These are phyloP conservation scores for Helostoma temminkii DNA, from an alignment of 2,797 vertebrate genomes.

Conservation along the genomic window DNA sequence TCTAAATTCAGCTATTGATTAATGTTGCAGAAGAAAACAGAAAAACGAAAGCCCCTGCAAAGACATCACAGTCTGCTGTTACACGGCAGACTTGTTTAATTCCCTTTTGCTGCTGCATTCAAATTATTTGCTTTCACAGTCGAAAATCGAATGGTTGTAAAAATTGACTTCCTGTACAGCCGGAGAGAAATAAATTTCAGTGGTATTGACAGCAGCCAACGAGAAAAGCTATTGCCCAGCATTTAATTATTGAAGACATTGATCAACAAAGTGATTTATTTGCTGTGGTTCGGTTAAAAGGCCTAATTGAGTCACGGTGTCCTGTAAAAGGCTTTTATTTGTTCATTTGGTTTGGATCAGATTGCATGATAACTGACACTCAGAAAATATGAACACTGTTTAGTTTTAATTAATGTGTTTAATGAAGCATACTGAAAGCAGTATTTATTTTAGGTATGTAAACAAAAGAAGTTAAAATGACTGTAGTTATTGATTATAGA, in stretches of 20 bases:
- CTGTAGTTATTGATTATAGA: constrained; percentile 12
- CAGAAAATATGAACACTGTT: constrained; percentile 37
- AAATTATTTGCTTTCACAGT: constrained; percentile 90
- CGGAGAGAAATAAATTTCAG: constrained; percentile 84
- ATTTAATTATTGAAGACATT: constrained; percentile 92
- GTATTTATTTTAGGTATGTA: constrained; percentile 25
- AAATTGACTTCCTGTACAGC: constrained; percentile 90
- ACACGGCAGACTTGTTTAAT: constrained; percentile 73
- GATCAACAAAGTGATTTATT: constrained; percentile 88
- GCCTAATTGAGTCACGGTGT: constrained; percentile 80
- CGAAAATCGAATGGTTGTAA: constrained; percentile 89
- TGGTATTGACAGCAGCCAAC: constrained; percentile 85
- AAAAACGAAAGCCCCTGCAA: constrained; percentile 59
- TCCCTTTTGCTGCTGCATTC: constrained; percentile 76
- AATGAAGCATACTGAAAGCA: constrained; percentile 38
- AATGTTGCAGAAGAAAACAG: constrained; percentile 53
- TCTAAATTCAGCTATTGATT: constrained; percentile 82
- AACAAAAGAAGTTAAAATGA: constrained; percentile 38
- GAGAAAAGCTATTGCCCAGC: constrained; percentile 87
- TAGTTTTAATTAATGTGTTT: constrained; percentile 40
- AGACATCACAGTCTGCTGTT: constrained; percentile 69
- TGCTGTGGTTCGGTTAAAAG: constrained; percentile 79
- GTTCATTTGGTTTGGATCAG: constrained; percentile 73
- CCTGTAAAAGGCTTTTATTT: constrained; percentile 77
- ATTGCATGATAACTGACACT: constrained; percentile 45